phyloP scores from a whole-genome alignment of 2,113 vertebrate genomes.

The Hemichromis elongatus region DNA sequence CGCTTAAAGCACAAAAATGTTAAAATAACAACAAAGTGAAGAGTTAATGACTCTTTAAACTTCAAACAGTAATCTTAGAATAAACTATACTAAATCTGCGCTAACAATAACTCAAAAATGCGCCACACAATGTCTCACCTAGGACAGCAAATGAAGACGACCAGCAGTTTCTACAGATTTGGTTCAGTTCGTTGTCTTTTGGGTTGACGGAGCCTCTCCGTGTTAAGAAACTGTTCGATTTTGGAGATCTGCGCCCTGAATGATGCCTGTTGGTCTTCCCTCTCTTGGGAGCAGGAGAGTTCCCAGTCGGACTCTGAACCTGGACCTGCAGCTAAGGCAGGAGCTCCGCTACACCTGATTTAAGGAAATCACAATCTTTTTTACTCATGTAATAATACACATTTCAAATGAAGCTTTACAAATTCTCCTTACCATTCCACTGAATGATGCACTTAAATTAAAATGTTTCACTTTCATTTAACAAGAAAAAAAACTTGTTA shows the following conservation, averaged over 20 bases:
- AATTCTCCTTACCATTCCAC: background rate
- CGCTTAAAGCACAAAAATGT: background rate
- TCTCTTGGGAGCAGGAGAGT: slow-evolving; percentile 26
- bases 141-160: background rate
- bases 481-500: background rate
- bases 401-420: background rate
- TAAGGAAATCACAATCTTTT: background rate
- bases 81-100: background rate
- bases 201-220: slow-evolving; percentile 37
- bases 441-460: background rate
- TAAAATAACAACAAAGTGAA: background rate
- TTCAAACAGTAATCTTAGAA: background rate
- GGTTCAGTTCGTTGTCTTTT: slow-evolving; percentile 51
- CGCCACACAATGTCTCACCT: background rate
- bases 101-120: background rate
- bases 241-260: slow-evolving; percentile 64
- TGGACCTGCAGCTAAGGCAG: background rate
- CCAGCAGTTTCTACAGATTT: background rate
- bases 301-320: background rate
- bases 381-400: background rate
- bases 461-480: no score
- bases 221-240: slow-evolving; percentile 62
- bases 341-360: background rate
- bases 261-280: slow-evolving; percentile 45
- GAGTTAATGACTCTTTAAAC: background rate